Evolutionary conservation across 2,113 vertebrate genomes (phyloP).

Genomic region (Xyliphius kryptos): DNA sequence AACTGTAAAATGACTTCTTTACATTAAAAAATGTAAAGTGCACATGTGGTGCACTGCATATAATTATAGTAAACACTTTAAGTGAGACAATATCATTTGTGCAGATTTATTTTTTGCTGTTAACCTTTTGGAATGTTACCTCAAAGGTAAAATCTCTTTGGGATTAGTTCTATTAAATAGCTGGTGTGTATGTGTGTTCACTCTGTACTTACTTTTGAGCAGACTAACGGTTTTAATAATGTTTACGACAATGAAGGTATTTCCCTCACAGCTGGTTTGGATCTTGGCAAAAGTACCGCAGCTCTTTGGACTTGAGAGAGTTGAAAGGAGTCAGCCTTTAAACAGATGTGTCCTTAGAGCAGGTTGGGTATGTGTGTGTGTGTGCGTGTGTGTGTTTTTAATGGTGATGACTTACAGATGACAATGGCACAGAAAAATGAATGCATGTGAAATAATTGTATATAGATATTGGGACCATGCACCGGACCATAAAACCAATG

Average conservation of each 20-base stretch:
- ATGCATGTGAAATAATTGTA: constrained; percentile 13
- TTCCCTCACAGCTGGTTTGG: constrained; percentile 68
- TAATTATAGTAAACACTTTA: not conserved
- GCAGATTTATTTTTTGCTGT: no score
- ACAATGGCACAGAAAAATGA: not conserved
- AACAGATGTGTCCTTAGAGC: constrained; percentile 83
- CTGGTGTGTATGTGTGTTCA: constrained; percentile 32
- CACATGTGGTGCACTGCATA: not conserved
- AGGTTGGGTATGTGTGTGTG: no score
- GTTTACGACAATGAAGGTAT: constrained; percentile 75
- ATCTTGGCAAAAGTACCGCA: constrained; percentile 64
- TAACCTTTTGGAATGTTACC: no score
- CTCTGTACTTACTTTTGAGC: constrained; percentile 52
- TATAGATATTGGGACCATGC: constrained; percentile 1
- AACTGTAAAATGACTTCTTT: not conserved
- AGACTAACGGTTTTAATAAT: constrained; percentile 73
- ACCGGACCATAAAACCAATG: not conserved
- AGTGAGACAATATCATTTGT: no score
- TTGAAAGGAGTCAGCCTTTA: constrained; percentile 64
- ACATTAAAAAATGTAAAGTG: not conserved
- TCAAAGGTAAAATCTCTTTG: no score
- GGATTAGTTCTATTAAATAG: no score
- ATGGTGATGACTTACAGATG: no score
- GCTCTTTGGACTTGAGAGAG: constrained; percentile 53
- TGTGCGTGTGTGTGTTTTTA: no score